A percentile compares a stretch with the other conserved stretches of the same genome.
Evolutionary conservation across 2,797 vertebrate genomes (phyloP).

Genomic region (Neosalanx taihuensis): DNA sequence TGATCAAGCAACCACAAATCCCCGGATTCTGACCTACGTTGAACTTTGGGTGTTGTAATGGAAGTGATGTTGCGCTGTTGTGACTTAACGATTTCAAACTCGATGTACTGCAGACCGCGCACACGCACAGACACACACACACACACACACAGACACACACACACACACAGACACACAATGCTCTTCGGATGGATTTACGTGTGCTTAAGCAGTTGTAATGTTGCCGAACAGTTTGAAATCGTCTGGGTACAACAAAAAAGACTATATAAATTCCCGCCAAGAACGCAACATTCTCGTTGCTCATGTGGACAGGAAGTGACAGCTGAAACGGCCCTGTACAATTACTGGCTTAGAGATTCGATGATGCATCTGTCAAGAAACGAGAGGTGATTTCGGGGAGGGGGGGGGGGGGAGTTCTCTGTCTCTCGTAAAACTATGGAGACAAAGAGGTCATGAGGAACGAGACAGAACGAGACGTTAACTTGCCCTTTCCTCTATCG

Average conservation of each 20-base stretch:
- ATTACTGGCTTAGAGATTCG: constrained; percentile 10
- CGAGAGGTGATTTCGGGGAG: constrained; percentile 8
- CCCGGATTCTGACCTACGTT: constrained; percentile 69
- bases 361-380: constrained; percentile 17
- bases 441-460: constrained; percentile 5
- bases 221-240: constrained; percentile 8
- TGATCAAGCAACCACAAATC: constrained; percentile 59
- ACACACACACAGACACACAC: constrained; percentile 46
- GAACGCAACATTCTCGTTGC: constrained; percentile 6
- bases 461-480: constrained; percentile 2
- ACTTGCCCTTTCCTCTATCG: neutral
- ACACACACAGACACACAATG: constrained; percentile 61
- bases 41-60: constrained; percentile 85
- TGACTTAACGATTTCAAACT: constrained; percentile 71
- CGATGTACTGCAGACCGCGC: constrained; percentile 60
- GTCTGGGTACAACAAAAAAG: neutral
- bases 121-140: constrained; percentile 47
- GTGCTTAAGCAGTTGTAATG: neutral
- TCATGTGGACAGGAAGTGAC: constrained; percentile 22
- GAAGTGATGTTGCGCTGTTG: constrained; percentile 79
- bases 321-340: constrained; percentile 11
- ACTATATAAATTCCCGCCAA: constrained; percentile 4
- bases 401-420: neutral
- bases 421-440: constrained; percentile 7
- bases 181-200: constrained; percentile 5